phyloP scores from a whole-genome alignment of 2,888 invertebrate species.

The Xanthia icteritia region DNA sequence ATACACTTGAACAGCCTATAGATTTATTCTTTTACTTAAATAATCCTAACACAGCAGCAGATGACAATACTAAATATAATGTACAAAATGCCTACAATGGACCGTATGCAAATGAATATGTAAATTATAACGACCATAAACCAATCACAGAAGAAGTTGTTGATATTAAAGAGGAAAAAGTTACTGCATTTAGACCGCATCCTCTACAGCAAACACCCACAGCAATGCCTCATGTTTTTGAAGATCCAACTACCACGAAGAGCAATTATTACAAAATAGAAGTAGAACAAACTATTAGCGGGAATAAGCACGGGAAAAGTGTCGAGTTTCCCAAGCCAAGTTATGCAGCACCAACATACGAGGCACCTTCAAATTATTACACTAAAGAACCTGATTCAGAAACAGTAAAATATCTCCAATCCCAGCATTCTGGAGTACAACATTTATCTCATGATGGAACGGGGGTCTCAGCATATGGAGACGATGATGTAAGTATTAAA shows the following conservation, averaged over 20 bases:
- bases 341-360: constrained; percentile 74
- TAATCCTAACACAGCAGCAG: constrained; percentile 68
- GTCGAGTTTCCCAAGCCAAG: constrained; percentile 60
- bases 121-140: constrained; percentile 71
- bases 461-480: constrained; percentile 83
- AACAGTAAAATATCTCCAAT: constrained; percentile 79
- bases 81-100: constrained; percentile 69
- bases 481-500: constrained; percentile 85
- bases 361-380: constrained; percentile 63
- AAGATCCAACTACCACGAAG: constrained; percentile 48
- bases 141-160: constrained; percentile 68
- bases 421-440: constrained; percentile 80
- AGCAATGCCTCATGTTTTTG: constrained; percentile 7
- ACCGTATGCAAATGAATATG: constrained; percentile 72
- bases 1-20: constrained; percentile 77
- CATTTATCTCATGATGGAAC: constrained; percentile 84
- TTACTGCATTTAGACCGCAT: constrained; percentile 31
- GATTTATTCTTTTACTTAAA: constrained; percentile 84
- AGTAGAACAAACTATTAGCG: constrained; percentile 47
- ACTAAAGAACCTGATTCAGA: constrained; percentile 66
- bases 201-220: constrained; percentile 28
- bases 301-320: constrained; percentile 38
- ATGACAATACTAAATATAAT: constrained; percentile 68
- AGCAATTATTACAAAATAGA: constrained; percentile 59
- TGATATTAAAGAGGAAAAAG: constrained; percentile 57